A percentile compares a stretch with the other conserved stretches of the same genome.
phyloP scores from a whole-genome alignment of 2,797 vertebrate genomes.

The Pyrocephalus nanus region DNA sequence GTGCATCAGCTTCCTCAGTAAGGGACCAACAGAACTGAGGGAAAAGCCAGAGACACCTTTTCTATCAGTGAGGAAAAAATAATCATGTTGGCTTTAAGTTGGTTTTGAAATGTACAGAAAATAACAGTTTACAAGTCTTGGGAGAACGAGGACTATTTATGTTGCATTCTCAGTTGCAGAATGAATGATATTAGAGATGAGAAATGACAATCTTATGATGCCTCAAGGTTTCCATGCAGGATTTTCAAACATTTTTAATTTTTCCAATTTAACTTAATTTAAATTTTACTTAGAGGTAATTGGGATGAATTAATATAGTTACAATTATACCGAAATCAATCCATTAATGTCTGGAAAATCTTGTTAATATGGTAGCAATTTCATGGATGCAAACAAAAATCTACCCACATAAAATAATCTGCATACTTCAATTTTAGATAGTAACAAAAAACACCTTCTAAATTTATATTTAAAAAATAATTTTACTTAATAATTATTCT shows the following conservation, averaged over 20 bases:
- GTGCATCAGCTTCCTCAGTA: neutral
- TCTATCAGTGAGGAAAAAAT: neutral
- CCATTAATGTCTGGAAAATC: conserved; percentile 79
- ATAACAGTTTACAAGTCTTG: conserved; percentile 9
- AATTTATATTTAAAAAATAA: neutral
- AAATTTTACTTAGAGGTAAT: conserved; percentile 82
- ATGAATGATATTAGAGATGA: conserved; percentile 51
- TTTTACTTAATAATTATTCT: neutral
- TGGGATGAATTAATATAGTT: conserved; percentile 81
- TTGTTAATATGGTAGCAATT: conserved; percentile 75
- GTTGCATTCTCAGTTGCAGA: conserved; percentile 16
- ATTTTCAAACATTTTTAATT: conserved; percentile 80
- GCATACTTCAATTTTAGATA: conserved; percentile 68
- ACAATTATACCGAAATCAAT: conserved; percentile 79
- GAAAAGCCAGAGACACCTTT: neutral
- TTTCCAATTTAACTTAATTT: conserved; percentile 81
- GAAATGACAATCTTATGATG: conserved; percentile 66
- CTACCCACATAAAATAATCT: conserved; percentile 57
- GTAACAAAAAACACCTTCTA: conserved; percentile 39
- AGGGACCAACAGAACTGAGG: neutral
- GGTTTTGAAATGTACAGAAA: conserved; percentile 19
- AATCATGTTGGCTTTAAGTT: neutral
- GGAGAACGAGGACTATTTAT: neutral
- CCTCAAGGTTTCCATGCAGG: conserved; percentile 69
- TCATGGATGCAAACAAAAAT: conserved; percentile 75